Conservation (phyloP, 2,113 vertebrate genomes). For the Psophia crepitans region DNA sequence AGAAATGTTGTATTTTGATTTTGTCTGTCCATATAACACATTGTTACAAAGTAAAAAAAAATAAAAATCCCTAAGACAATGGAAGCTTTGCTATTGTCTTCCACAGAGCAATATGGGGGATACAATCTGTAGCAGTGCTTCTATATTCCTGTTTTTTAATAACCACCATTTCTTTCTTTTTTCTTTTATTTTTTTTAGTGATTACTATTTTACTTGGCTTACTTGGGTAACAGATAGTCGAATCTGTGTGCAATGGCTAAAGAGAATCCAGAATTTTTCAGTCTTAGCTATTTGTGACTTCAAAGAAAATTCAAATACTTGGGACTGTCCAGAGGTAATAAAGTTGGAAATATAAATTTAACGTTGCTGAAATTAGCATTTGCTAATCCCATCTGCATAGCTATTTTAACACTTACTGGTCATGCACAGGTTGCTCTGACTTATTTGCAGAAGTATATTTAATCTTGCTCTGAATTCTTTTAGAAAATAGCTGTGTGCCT, state of each 20-base stretch:
- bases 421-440: neutral
- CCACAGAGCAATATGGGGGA: neutral
- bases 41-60: neutral
- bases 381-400: neutral
- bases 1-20: neutral
- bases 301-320: slow-evolving; percentile 72
- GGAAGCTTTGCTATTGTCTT: neutral
- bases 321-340: slow-evolving; percentile 85
- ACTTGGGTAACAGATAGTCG: slow-evolving; percentile 90
- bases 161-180: neutral
- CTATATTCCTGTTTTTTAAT: neutral
- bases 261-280: slow-evolving; percentile 88
- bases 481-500: neutral
- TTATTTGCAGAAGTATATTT: neutral
- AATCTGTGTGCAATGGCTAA: slow-evolving; percentile 90
- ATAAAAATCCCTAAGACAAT: neutral
- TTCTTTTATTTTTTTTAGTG: slow-evolving; percentile 73
- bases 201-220: slow-evolving; percentile 91
- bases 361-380: neutral
- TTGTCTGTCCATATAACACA: neutral
- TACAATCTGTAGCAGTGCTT: neutral
- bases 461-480: neutral
- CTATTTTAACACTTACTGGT: neutral
- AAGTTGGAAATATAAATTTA: neutral
- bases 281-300: slow-evolving; percentile 90